Conservation (phyloP, 1,140 invertebrate species). For the Heliconius congener region DNA sequence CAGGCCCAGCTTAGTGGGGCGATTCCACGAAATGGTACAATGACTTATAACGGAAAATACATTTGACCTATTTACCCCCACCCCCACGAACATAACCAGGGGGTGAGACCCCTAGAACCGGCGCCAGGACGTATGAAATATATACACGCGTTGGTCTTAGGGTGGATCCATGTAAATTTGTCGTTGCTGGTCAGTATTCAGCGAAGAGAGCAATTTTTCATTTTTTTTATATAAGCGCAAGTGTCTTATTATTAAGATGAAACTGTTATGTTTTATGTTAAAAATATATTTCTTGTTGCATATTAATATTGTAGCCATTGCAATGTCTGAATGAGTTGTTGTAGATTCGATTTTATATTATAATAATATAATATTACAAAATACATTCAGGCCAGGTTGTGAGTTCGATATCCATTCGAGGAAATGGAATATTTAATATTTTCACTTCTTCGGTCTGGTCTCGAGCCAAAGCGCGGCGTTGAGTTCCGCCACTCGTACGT, state of each 20-base stretch:
- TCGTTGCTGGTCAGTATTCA: constrained; percentile 45
- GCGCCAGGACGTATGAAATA: constrained; percentile 28
- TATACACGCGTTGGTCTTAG: constrained; percentile 29
- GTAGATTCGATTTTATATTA: too few species aligned
- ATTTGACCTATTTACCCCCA: constrained; percentile 70
- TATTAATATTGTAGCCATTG: not conserved
- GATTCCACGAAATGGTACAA: constrained; percentile 63
- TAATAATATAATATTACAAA: too few species aligned
- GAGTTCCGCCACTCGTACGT: too few species aligned
- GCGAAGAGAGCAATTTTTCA: constrained; percentile 44
- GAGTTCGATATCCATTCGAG: too few species aligned
- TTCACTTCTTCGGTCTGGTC: too few species aligned
- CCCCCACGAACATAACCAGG: constrained; percentile 40
- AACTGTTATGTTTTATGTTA: constrained; percentile 23
- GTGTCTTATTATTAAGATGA: constrained; percentile 29
- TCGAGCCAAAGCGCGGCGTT: too few species aligned
- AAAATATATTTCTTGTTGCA: not conserved
- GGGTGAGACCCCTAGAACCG: constrained; percentile 39
- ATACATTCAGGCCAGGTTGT: too few species aligned
- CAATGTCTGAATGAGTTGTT: not conserved
- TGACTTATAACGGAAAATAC: constrained; percentile 76
- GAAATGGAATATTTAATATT: too few species aligned
- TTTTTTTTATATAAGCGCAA: constrained; percentile 39
- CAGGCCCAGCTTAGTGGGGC: constrained; percentile 60
- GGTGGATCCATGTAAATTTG: constrained; percentile 50